Percentiles rank a stretch among this genome's conserved stretches.
Conservation (phyloP, 2,797 vertebrate genomes). For the Nasua narica region DNA sequence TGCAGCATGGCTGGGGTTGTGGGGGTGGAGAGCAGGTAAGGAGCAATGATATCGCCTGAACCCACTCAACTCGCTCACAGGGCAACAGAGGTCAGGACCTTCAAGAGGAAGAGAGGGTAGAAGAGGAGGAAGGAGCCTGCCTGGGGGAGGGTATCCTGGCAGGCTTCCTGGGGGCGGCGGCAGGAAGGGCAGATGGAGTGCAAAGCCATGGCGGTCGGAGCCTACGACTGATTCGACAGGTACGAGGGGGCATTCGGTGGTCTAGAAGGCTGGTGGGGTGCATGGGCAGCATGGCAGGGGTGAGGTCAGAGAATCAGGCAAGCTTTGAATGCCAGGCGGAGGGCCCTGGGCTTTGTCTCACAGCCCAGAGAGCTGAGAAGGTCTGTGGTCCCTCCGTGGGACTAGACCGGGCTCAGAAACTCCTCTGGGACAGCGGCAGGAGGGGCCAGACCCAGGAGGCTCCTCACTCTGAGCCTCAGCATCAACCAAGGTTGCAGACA, state of each 20-base stretch:
- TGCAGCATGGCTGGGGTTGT: neutral
- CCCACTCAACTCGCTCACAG: neutral
- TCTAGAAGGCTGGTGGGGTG: neutral
- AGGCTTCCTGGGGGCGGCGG: neutral
- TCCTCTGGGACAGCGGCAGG: accelerated
- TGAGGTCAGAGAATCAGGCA: neutral
- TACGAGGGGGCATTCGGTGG: accelerated
- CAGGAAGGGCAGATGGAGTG: neutral
- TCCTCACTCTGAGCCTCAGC: neutral
- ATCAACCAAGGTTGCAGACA: accelerated
- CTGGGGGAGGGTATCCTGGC: neutral
- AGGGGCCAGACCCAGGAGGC: accelerated
- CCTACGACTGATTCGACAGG: neutral
- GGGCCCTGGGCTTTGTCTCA: neutral
- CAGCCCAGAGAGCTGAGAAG: neutral
- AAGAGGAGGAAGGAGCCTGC: neutral
- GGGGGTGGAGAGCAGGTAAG: neutral
- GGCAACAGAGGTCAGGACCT: neutral
- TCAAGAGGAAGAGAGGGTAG: neutral
- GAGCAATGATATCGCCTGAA: neutral
- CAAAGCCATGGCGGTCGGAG: neutral
- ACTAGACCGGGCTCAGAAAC: neutral
- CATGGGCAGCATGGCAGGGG: accelerated
- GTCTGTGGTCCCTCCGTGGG: neutral
- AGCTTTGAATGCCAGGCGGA: neutral